phyloP scores from a whole-genome alignment of 2,888 invertebrate species.

The Nemotelus pantherinus region DNA sequence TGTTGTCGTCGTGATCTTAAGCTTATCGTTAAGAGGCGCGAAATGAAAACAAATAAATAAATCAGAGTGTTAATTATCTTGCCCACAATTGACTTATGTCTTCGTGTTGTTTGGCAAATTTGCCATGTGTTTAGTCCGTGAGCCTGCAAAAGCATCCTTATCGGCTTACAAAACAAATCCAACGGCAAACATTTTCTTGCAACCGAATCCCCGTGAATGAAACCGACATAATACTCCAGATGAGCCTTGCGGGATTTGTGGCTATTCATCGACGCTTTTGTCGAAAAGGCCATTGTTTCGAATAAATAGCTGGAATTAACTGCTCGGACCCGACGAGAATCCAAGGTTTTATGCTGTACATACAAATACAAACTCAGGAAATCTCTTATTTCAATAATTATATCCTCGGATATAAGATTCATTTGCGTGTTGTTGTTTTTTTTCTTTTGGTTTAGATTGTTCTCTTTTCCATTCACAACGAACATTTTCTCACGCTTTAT shows the following conservation, averaged over 20 bases:
- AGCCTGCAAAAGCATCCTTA: slow-evolving; percentile 1
- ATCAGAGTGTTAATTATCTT: slow-evolving; percentile 42
- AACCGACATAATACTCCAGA: background rate
- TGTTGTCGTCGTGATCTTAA: slow-evolving; percentile 1
- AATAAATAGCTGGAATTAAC: too few relatives aligned
- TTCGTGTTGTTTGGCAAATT: background rate
- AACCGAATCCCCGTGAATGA: background rate
- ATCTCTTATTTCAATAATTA: too few relatives aligned
- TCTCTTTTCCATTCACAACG: background rate
- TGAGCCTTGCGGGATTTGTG: background rate
- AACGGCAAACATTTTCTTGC: background rate
- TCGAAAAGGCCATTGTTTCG: too few relatives aligned
- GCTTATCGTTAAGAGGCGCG: background rate
- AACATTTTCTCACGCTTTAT: background rate
- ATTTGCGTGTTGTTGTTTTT: too few relatives aligned
- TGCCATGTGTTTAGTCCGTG: background rate
- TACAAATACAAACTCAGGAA: too few relatives aligned
- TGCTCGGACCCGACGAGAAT: too few relatives aligned
- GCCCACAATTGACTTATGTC: slow-evolving; percentile 25
- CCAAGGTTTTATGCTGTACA: too few relatives aligned
- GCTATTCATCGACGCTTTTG: background rate
- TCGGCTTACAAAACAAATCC: slow-evolving; percentile 7
- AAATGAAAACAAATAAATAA: slow-evolving; percentile 42
- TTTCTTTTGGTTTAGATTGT: too few relatives aligned
- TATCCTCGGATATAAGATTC: too few relatives aligned